Evolutionary conservation across 2,888 invertebrate species (phyloP).

Genomic region (Chironomus riparius): DNA sequence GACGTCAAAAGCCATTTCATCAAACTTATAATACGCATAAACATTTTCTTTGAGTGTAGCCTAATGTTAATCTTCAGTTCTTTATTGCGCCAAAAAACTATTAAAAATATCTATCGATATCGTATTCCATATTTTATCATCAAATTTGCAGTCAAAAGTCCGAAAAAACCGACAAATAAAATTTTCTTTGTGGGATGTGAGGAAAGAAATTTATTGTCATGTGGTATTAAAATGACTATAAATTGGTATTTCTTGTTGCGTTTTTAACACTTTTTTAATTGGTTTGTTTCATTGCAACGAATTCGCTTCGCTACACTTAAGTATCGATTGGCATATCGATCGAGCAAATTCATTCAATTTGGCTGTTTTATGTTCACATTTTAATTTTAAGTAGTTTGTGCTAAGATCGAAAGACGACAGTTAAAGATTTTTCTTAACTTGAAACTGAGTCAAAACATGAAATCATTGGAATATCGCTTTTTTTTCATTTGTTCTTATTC

Average conservation of each 20-base stretch:
- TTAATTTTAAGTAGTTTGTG: background rate
- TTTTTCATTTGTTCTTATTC: no score
- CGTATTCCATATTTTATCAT: no score
- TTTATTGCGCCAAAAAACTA: no score
- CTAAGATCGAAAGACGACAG: no score
- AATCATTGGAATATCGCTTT: background rate
- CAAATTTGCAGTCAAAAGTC: background rate
- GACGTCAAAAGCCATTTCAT: background rate
- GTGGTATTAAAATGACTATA: background rate
- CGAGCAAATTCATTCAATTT: background rate
- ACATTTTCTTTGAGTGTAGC: no score
- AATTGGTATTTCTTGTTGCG: background rate
- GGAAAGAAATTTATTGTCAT: background rate
- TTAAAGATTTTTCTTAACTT: background rate
- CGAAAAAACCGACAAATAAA: background rate
- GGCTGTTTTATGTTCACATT: background rate
- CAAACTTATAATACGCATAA: no score
- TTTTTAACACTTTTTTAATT: slow-evolving; percentile 4
- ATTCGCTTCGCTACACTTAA: background rate
- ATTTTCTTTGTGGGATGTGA: background rate
- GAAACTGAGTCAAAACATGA: background rate
- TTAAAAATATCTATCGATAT: no score
- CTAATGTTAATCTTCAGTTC: no score
- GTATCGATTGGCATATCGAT: background rate
- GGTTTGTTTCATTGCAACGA: background rate